A percentile compares a stretch with the other conserved stretches of the same genome.
These are phyloP conservation scores for Remorina albescens DNA, from an alignment of 2,797 vertebrate genomes.

Conservation along the genomic window DNA sequence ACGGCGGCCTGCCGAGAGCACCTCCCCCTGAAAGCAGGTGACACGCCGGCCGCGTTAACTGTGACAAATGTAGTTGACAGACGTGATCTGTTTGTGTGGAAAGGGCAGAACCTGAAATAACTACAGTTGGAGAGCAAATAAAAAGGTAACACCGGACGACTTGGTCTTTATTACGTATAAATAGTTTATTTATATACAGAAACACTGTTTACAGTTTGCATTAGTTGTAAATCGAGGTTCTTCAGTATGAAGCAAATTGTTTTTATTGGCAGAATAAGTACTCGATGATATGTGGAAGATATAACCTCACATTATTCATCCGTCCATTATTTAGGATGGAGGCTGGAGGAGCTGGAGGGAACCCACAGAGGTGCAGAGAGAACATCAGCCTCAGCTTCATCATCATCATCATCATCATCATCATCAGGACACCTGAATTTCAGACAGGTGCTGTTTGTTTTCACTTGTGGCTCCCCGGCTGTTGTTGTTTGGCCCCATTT, in stretches of 20 bases:
- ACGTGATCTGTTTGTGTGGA: neutral
- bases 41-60: neutral
- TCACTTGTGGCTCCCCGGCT: neutral
- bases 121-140: slow-evolving; percentile 1
- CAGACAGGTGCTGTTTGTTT: neutral
- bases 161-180: neutral
- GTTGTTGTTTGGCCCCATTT: slow-evolving; percentile 42
- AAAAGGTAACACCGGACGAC: neutral
- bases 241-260: too few relatives aligned
- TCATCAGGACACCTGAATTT: too few relatives aligned
- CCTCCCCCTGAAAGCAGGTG: neutral
- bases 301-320: too few relatives aligned
- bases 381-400: too few relatives aligned
- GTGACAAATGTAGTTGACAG: neutral
- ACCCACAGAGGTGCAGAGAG: too few relatives aligned
- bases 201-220: neutral
- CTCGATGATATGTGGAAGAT: too few relatives aligned
- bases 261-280: too few relatives aligned
- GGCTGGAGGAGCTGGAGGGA: too few relatives aligned
- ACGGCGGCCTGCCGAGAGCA: neutral
- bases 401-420: neutral
- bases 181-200: neutral
- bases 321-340: too few relatives aligned
- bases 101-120: slow-evolving; percentile 20
- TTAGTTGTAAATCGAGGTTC: neutral